Conservation (phyloP, 2,888 invertebrate species). For the Eupeodes luniger region DNA sequence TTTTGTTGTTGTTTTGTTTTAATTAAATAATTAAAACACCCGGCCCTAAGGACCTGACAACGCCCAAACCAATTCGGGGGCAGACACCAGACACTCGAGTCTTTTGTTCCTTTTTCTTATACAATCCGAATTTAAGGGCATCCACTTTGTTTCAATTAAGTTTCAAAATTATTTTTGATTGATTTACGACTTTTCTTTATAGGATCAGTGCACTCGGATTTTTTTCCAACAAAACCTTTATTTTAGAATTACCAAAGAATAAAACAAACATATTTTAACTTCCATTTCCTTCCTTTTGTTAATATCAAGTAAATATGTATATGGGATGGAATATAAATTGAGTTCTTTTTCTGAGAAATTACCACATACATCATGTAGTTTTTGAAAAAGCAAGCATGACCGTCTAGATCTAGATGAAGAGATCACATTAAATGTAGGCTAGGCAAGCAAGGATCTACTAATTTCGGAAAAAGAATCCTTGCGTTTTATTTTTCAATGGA, state of each 20-base stretch:
- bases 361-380: background rate
- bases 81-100: background rate
- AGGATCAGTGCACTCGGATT: background rate
- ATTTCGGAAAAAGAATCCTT: background rate
- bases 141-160: background rate
- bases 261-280: background rate
- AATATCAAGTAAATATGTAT: background rate
- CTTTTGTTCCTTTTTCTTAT: background rate
- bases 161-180: background rate
- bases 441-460: background rate
- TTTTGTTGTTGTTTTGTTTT: background rate
- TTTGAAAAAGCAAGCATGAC: background rate
- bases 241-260: background rate
- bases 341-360: background rate
- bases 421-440: background rate
- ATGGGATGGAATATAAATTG: background rate
- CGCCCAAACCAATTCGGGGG: background rate
- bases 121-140: background rate
- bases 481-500: background rate
- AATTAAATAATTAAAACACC: background rate
- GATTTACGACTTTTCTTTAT: background rate
- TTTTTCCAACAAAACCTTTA: background rate
- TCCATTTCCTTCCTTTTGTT: background rate
- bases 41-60: background rate
- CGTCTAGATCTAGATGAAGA: background rate